Base-by-base conservation (phyloP, 2,888 invertebrate genomes). In the Salticus scenicus region DNA sequence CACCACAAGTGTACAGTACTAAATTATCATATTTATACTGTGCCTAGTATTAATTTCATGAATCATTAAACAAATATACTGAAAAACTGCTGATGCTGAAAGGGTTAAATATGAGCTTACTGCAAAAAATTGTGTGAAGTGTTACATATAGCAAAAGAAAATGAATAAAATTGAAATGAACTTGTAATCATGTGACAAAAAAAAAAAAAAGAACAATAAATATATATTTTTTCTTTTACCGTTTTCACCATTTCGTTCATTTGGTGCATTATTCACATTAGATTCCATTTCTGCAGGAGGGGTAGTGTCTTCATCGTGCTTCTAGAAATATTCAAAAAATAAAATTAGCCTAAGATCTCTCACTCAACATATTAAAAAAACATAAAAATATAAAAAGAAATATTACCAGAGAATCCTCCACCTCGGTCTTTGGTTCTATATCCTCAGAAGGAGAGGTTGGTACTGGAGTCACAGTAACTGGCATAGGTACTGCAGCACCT, bases 381-480 rank as follows among this genome's bases (percentile, higher is more conserved):
- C 17, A 69, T 24, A 33, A 41, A 14, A 33, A n/a, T 20, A 37
- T 69, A 1, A n/a, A 69, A 31, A 30, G 12, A 69, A 37, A 69
- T 10, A 20, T 24, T 82, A 82, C 81, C 70, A 57, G 69, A 31
- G 10, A 12, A 12, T 82, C 81, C 33, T 41, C 31, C 10, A 28
- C 31, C n/a, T 82, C 75, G 7, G 37, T 47, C 14, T 83, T 66
- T 12, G 31, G 12, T 17, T 75, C 75, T 17, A 51, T 0, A 31
- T 51, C 83, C 31, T 66, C 37, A 24, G 63, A 10, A 5, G 70
- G 31, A 37, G 73, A 30, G 27, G 24, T 17, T 63, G 57, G 7
- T 1, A 42, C 63, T 63, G 73, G 33, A 63, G 76, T 10, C 8
- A 84, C 73, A 28, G 84, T 67, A 4, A 83, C 64, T 14, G 41